Conservation (phyloP, 2,797 vertebrate species). For the Brachymystax lenok region DNA sequence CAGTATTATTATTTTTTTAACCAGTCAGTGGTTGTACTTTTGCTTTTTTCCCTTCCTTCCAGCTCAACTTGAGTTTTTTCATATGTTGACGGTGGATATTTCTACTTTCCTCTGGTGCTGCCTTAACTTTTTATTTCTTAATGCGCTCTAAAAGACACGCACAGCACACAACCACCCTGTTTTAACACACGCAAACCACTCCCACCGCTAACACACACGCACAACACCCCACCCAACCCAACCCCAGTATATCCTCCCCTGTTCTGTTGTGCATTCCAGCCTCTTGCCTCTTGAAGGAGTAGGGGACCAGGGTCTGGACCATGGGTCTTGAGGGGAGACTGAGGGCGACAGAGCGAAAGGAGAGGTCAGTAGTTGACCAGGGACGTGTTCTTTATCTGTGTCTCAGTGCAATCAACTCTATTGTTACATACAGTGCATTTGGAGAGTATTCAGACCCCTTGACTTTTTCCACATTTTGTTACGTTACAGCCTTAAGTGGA, state of each 20-base stretch:
- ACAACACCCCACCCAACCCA: neutral
- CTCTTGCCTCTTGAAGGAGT: slow-evolving; percentile 42
- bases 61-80: slow-evolving; percentile 1
- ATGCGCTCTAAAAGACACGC: slow-evolving; percentile 14
- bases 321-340: neutral
- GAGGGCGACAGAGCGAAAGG: slow-evolving; percentile 30
- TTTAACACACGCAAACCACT: neutral
- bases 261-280: slow-evolving; percentile 58
- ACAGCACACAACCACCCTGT: slow-evolving; percentile 21
- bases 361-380: too few relatives aligned
- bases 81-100: slow-evolving; percentile 27
- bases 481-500: too few relatives aligned
- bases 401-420: too few relatives aligned
- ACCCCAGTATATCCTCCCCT: slow-evolving; percentile 2
- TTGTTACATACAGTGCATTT: too few relatives aligned
- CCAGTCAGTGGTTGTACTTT: neutral
- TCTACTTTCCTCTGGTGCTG: slow-evolving; percentile 40
- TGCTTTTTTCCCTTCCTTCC: neutral
- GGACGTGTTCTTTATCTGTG: too few relatives aligned
- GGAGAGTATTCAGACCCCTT: too few relatives aligned
- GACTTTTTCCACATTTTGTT: too few relatives aligned
- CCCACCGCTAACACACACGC: neutral
- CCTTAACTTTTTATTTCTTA: slow-evolving; percentile 38
- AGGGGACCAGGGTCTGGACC: slow-evolving; percentile 23
- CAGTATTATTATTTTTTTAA: slow-evolving; percentile 5